Conservation (phyloP, 2,888 invertebrate species). For the Lymantria dispar region DNA sequence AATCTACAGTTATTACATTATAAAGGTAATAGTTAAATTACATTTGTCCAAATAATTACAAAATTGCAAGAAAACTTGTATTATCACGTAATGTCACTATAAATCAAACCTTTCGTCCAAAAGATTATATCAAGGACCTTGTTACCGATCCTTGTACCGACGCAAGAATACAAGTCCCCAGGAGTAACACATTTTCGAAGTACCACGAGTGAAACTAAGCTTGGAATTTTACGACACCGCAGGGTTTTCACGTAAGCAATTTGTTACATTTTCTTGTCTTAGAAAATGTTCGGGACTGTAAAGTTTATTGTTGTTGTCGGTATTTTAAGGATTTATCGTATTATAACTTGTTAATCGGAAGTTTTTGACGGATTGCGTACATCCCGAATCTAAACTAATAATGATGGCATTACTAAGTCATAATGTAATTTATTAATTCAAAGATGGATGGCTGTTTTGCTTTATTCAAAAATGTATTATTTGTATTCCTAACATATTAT, state of each 20-base stretch:
- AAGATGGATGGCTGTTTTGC: slow-evolving; percentile 7
- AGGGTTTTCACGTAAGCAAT: slow-evolving; percentile 60
- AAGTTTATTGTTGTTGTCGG: slow-evolving; percentile 43
- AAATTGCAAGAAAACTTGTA: not conserved
- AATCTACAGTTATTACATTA: no score
- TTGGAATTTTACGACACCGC: slow-evolving; percentile 55
- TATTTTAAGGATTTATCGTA: slow-evolving; percentile 39
- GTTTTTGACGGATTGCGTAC: slow-evolving; percentile 36
- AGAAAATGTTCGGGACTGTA: slow-evolving; percentile 45
- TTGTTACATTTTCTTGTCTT: slow-evolving; percentile 48
- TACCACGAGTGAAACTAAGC: slow-evolving; percentile 50
- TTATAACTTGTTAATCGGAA: slow-evolving; percentile 39
- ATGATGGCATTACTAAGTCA: slow-evolving; percentile 4
- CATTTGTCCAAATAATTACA: no score
- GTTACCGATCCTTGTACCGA: slow-evolving; percentile 18
- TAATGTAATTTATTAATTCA: slow-evolving; percentile 10
- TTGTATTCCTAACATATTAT: no score
- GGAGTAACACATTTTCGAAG: slow-evolving; percentile 52
- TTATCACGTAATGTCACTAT: not conserved
- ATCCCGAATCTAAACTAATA: slow-evolving; percentile 24
- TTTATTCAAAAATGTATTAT: not conserved
- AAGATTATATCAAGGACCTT: slow-evolving; percentile 4
- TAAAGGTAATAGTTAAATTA: no score
- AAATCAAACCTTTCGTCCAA: not conserved
- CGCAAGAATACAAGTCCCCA: slow-evolving; percentile 35